Percentiles rank a stretch among this genome's conserved stretches.
These are phyloP conservation scores for Protonemura montana DNA, from an alignment of 2,888 invertebrate genomes.

Conservation along the genomic window DNA sequence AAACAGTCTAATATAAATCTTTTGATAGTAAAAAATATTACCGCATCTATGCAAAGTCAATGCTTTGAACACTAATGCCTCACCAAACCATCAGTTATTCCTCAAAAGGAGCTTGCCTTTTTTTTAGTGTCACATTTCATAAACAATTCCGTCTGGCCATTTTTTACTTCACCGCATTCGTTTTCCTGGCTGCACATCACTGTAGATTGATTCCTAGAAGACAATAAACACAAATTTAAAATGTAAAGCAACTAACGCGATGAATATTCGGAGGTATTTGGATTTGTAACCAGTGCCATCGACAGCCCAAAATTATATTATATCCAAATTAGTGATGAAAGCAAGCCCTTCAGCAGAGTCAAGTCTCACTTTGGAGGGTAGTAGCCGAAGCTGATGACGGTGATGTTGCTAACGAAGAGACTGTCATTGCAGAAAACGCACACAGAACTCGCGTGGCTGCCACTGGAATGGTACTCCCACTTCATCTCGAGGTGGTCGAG, in stretches of 20 bases:
- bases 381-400: slow-evolving; percentile 20
- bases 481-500: slow-evolving; percentile 20
- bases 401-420: slow-evolving; percentile 24
- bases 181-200: slow-evolving; percentile 14
- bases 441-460: slow-evolving; percentile 1
- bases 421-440: slow-evolving; percentile 35
- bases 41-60: too few species aligned
- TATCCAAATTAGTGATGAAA: too few species aligned
- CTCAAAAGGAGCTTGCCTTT: neutral
- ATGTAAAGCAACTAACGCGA: too few species aligned
- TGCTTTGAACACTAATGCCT: too few species aligned
- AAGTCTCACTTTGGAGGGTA: slow-evolving; percentile 34
- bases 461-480: slow-evolving; percentile 20
- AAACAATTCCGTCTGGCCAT: slow-evolving; percentile 18
- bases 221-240: neutral
- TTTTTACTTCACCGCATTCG: slow-evolving; percentile 10
- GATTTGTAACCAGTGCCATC: too few species aligned
- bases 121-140: slow-evolving; percentile 18
- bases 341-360: neutral
- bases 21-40: too few species aligned
- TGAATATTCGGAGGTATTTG: too few species aligned
- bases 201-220: neutral
- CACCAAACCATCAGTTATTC: too few species aligned
- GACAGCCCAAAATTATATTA: too few species aligned
- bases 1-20: too few species aligned